A percentile compares a stretch with the other conserved stretches of the same genome.
Evolutionary conservation across 2,113 vertebrate genomes (phyloP).

Genomic region (mouse (Mus musculus)): GRCm39 chr3:154787001-154787500

Average conservation of each 20-base stretch:
- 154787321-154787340: constrained; percentile 16
- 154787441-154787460: no score
- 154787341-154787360: constrained; percentile 43
- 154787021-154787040: not conserved
- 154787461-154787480: no score
- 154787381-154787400: no score
- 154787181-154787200: constrained; percentile 60
- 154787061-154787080: not conserved
- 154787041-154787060: not conserved
- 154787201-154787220: constrained; percentile 57
- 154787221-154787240: constrained; percentile 56
- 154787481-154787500: no score
- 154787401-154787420: no score
- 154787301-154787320: constrained; percentile 25
- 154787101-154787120: constrained; percentile 14
- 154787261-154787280: constrained; percentile 57
- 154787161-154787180: constrained; percentile 63
- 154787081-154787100: constrained; percentile 39
- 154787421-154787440: no score
- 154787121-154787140: not conserved
- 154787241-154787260: not conserved
- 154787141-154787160: not conserved
- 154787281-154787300: not conserved
- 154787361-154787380: constrained; percentile 46
- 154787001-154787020: not conserved